Percentiles rank a stretch among this genome's conserved stretches.
Conservation (phyloP, 2,888 invertebrate genomes). For the Carterocephalus palaemon region DNA sequence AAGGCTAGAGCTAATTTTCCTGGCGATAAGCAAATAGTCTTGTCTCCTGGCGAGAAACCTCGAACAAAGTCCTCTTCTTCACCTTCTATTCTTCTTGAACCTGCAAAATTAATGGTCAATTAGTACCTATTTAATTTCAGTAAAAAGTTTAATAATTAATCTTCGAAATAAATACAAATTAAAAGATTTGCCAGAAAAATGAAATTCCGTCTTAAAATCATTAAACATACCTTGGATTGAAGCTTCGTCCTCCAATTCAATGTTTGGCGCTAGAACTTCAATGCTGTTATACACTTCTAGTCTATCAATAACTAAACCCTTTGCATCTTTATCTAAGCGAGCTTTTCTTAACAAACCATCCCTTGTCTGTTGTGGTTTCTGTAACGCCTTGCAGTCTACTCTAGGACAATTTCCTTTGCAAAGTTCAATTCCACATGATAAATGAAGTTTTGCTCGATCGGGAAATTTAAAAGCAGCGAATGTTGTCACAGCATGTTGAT, state of each 20-base stretch:
- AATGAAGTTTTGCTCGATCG: conserved; percentile 86
- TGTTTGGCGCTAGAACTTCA: conserved; percentile 87
- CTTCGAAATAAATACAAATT: too few species aligned
- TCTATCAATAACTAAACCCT: conserved; percentile 80
- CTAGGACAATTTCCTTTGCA: conserved; percentile 85
- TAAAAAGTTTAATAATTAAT: too few species aligned
- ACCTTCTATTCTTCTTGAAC: conserved; percentile 66
- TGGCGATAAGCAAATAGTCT: conserved; percentile 85
- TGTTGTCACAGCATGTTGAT: conserved; percentile 77
- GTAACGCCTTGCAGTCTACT: conserved; percentile 74
- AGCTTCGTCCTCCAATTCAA: conserved; percentile 83
- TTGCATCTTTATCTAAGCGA: conserved; percentile 71
- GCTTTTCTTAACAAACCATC: conserved; percentile 69
- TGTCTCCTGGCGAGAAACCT: conserved; percentile 78
- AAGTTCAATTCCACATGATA: conserved; percentile 87
- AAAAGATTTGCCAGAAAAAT: too few species aligned
- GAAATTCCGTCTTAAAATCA: too few species aligned
- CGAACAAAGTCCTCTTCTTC: conserved; percentile 63
- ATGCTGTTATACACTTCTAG: conserved; percentile 89
- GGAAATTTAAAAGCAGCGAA: conserved; percentile 92
- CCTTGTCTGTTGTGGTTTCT: conserved; percentile 66
- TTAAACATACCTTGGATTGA: conserved; percentile 66
- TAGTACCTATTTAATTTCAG: too few species aligned
- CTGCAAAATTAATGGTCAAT: too few species aligned
- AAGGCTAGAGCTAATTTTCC: conserved; percentile 88